Conservation (phyloP, 2,888 invertebrate species). For the Iselma pallidipennis region DNA sequence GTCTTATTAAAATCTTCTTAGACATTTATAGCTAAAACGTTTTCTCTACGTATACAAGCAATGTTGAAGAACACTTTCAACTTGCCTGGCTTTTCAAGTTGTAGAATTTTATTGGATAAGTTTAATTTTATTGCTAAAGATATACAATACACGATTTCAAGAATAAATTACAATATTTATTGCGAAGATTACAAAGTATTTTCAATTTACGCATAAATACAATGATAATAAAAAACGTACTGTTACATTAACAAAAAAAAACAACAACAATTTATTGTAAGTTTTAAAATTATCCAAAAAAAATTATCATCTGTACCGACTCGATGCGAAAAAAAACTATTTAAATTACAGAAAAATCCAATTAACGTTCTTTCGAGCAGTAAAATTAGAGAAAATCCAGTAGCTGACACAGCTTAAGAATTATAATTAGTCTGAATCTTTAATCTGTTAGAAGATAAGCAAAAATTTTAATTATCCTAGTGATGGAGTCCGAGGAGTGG, state of each 20-base stretch:
- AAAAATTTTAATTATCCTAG: background rate
- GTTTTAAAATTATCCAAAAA: no score
- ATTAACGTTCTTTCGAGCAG: no score
- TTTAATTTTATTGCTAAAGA: constrained; percentile 31
- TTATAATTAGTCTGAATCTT: constrained; percentile 7
- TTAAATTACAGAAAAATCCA: no score
- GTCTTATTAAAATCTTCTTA: constrained; percentile 31
- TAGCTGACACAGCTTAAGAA: background rate
- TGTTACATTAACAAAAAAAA: no score
- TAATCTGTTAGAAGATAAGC: no score
- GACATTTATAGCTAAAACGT: constrained; percentile 30
- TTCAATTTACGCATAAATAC: background rate
- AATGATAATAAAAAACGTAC: background rate
- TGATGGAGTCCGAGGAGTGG: background rate
- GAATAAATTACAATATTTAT: constrained; percentile 23
- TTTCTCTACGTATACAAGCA: constrained; percentile 8
- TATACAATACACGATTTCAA: constrained; percentile 28
- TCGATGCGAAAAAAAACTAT: no score
- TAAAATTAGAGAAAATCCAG: no score
- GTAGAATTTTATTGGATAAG: constrained; percentile 32
- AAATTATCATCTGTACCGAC: no score
- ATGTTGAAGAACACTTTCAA: constrained; percentile 19
- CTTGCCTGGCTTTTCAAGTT: constrained; percentile 26
- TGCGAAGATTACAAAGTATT: constrained; percentile 8
- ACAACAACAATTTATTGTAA: no score